Evolutionary conservation across 2,113 vertebrate genomes (phyloP), one percentile per base, ranked within the genome.

Genomic region (Raphicerus campestris): DNA sequence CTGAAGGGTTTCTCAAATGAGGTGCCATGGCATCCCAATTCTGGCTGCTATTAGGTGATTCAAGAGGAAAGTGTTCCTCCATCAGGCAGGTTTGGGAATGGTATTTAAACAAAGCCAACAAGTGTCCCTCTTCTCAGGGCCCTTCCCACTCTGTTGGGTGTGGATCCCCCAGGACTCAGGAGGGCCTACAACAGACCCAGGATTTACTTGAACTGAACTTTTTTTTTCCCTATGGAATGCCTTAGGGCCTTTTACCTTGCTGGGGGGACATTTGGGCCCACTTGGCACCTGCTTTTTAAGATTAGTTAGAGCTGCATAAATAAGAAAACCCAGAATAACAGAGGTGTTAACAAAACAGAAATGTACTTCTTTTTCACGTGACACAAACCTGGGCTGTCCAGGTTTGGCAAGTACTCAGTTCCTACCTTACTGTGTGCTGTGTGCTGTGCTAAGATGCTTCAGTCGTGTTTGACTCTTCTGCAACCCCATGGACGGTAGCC

Each of bases 321-420:
- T n/a, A 60, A 92, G 90, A 55, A 93, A 89, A 85, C 53, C 55
- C 60, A 87, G 89, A 93, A 53, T 51, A 87, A 83, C 32, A 88
- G 55, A 86, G 22, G 14, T 66, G 32, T 53, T 39, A 10, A 15
- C 73, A 73, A 73, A 70, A 39, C 5, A 45, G 32, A 56, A 47
- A 26, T n/a, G 24, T 30, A 10, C 58, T 53, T 80, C 24, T 49
- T 24, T 42, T 53, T 45, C 60, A 1, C 9, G 45, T 66, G 86
- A n/a, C 53, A 17, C 35, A 55, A 22, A 47, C 49, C 66, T 42
- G 47, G 26, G 28, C 63, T 78, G 51, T 49, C 75, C 47, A 45
- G 51, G 56, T 70, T 66, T 81, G 84, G 81, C 30, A 51, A 26
- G 45, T 3, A 6, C 47, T 19, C 20, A 13, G 45, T 42, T 53